Evolutionary conservation across 1,140 invertebrate species (phyloP).

Genomic region (Latrodectus geometricus): DNA sequence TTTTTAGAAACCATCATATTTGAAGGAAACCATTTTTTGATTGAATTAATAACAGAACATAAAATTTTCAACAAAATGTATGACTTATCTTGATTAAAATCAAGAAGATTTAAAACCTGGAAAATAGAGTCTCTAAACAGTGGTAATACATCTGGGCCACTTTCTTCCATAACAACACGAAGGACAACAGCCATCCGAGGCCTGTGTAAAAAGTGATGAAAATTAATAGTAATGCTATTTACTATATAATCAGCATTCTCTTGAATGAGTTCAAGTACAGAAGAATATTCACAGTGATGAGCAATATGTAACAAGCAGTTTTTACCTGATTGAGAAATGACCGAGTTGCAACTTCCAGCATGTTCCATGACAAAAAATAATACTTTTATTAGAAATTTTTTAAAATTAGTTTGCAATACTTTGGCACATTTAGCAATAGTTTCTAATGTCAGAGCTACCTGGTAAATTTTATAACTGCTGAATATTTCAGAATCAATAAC

Average conservation of each 20-base stretch:
- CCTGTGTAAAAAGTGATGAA: slow-evolving; percentile 30
- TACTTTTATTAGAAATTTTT: slow-evolving; percentile 5
- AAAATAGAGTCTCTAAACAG: slow-evolving; percentile 25
- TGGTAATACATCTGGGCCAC: slow-evolving; percentile 19
- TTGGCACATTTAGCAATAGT: slow-evolving; percentile 35
- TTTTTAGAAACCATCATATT: neutral
- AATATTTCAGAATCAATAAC: neutral
- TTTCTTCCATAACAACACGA: slow-evolving; percentile 29
- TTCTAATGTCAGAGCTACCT: slow-evolving; percentile 32
- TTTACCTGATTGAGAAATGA: slow-evolving; percentile 15
- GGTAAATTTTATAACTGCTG: slow-evolving; percentile 8
- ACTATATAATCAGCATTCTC: slow-evolving; percentile 48
- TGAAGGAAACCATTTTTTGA: slow-evolving; percentile 36
- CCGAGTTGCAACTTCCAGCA: slow-evolving; percentile 24
- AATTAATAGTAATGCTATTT: slow-evolving; percentile 31
- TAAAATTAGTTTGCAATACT: slow-evolving; percentile 8
- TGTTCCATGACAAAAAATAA: slow-evolving; percentile 32
- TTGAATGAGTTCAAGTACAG: slow-evolving; percentile 15
- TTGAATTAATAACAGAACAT: neutral
- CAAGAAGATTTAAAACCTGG: slow-evolving; percentile 13
- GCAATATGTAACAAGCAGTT: slow-evolving; percentile 27
- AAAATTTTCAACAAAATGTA: slow-evolving; percentile 18
- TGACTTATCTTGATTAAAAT: slow-evolving; percentile 37
- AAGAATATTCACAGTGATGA: slow-evolving; percentile 20
- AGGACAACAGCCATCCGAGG: slow-evolving; percentile 36